Evolutionary conservation across 1,140 invertebrate genomes (phyloP), one percentile per base, ranked within the genome.

Genomic region (Tribolium castaneum): DNA sequence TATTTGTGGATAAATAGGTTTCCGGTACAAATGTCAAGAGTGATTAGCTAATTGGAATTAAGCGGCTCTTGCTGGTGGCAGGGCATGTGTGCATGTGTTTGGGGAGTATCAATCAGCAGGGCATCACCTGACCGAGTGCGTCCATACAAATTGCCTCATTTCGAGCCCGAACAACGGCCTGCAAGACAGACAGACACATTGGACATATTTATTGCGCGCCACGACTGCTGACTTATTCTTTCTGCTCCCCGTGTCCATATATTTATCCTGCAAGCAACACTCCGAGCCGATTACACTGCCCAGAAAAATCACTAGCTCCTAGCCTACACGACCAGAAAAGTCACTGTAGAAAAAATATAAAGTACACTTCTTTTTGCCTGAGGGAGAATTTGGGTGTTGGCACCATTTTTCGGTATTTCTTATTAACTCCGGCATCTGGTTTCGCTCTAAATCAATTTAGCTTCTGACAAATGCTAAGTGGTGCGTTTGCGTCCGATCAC

Each of bases 381-480:
- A 19, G 2, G 16, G 16, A 19, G 16, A 2, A 19, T 19, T 19
- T 19, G 2, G 16, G 16, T 19, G 16, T 19, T 19, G 16, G 16
- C 52, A 3, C 14, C 22, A 19, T 10, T 62, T 62, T 62, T 62
- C n/a, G 56, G 22, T 30, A 62, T 62, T 62, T 62, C 56, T 62
- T 62, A 52, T 50, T 72, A 72, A 51, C 70, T 50, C 19, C 70
- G 50, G 45, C 52, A 54, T 56, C 52, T 73, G 71, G 71, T 56
- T 25, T 52, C 30, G 52, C 12, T 13, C 71, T 73, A 73, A 73
- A 73, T 73, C 71, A 73, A 73, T 52, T 73, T 52, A 39, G 50
- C 71, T 54, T 34, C 52, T 73, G 71, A 73, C 71, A 56, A 56
- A 56, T 56, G 30, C 71, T 73, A 73, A 73, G 71, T 73, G 71